Conservation (phyloP, 92 coral and sea anemone genomes). For the Micromussa lordhowensis region DNA sequence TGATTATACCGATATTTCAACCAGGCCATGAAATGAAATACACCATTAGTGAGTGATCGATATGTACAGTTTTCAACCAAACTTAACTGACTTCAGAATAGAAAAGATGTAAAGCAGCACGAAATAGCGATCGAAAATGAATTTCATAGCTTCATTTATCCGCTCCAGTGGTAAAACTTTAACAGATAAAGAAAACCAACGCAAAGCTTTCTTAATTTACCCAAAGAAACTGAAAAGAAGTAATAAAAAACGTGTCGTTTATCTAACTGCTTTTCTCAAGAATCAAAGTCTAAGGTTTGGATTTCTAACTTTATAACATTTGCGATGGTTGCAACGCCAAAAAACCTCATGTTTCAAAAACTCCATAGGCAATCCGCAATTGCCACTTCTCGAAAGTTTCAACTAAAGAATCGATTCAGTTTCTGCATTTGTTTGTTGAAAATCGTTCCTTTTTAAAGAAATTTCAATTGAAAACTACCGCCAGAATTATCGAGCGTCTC, state of each 20-base stretch:
- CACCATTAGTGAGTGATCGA: not conserved
- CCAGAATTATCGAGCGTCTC: not conserved
- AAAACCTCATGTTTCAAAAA: not conserved
- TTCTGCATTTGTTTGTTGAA: not conserved
- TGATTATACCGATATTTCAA: not conserved
- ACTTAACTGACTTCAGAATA: not conserved
- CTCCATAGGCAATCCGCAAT: not conserved
- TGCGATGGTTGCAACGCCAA: constrained; percentile 36
- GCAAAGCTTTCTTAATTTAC: not conserved
- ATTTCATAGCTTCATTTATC: not conserved
- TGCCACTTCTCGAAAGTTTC: not conserved
- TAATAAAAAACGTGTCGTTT: constrained; percentile 4
- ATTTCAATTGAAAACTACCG: not conserved
- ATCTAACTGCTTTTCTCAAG: not conserved
- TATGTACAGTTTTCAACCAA: not conserved
- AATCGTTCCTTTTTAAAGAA: no score
- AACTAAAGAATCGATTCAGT: no score
- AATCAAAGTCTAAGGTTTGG: not conserved
- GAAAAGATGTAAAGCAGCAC: not conserved
- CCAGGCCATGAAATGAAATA: not conserved
- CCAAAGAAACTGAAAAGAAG: not conserved
- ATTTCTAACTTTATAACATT: not conserved
- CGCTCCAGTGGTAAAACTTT: not conserved
- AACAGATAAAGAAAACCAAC: not conserved
- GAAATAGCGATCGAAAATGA: not conserved